Percentiles rank a stretch among this genome's conserved stretches.
Evolutionary conservation across 1,140 invertebrate species (phyloP).

Genomic region (Melanaphis sacchari): DNA sequence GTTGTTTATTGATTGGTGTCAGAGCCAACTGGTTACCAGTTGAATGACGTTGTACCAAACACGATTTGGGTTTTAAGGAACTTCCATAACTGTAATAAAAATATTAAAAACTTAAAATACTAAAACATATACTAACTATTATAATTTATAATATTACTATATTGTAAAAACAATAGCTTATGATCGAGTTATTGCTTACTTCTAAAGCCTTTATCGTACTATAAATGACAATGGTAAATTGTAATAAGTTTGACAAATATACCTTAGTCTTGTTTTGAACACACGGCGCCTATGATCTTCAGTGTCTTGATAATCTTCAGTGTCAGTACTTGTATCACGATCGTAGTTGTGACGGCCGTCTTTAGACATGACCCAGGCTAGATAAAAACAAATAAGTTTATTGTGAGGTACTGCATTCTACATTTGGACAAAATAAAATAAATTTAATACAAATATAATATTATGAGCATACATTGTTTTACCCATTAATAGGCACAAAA

Average conservation of each 20-base stretch:
- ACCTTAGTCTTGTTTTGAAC: constrained; percentile 73
- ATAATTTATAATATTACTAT: not conserved
- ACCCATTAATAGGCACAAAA: constrained; percentile 47
- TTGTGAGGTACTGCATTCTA: not conserved
- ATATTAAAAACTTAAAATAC: not conserved
- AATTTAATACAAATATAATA: not conserved
- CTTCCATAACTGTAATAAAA: constrained; percentile 68
- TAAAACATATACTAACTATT: not conserved
- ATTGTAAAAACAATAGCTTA: not conserved
- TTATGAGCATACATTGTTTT: constrained; percentile 20
- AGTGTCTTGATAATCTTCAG: constrained; percentile 73
- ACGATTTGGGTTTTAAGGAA: constrained; percentile 77
- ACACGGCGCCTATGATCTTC: constrained; percentile 71
- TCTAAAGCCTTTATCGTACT: not conserved
- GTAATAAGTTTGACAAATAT: constrained; percentile 47
- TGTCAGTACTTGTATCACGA: constrained; percentile 75
- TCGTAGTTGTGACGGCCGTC: constrained; percentile 60
- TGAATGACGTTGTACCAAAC: constrained; percentile 72
- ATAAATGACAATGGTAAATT: not conserved
- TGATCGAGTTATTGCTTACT: not conserved
- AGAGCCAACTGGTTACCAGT: constrained; percentile 64
- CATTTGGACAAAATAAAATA: not conserved
- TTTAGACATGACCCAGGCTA: constrained; percentile 53
- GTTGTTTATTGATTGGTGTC: constrained; percentile 56
- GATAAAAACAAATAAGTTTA: not conserved